Base-by-base conservation (phyloP, 1,140 invertebrate genomes). In the Fopius arisanus region DNA sequence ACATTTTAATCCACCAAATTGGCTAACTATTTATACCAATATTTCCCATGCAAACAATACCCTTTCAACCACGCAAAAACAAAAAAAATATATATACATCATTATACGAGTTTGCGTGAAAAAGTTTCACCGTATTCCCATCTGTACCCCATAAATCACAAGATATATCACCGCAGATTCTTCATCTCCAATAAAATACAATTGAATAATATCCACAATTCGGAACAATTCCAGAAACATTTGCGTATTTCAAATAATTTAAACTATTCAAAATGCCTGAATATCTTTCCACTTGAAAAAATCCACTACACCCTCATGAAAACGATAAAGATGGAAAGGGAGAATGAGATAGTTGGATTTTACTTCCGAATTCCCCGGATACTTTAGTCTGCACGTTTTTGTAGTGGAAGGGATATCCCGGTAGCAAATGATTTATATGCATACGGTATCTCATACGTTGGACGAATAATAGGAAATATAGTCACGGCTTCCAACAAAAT, bases 311-410 rank as follows among this genome's bases (percentile, higher is more conserved):
- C 21, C 23, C 14, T 26, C 54, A 26, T 59, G 33, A 23, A 51
- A 62, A 23, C 54, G 28, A 54, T 12, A 54, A 43, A 59, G 54
- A 59, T 12, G 23, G 54, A 59, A 31, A 10, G 16, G 28, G 26
- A 66, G n/a, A 48, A 43, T 29, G 62, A 40, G 66, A 74, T 73
- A 73, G 54, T 33, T 71, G 67, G 41, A 77, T 70, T 78, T 82
- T 78, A 81, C 82, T 86, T 84, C 80, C 83, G 82, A 86, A 84
- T 84, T 83, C 81, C 78, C 75, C 69, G 76, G 80, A 83, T 84
- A 82, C 82, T 84, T 84, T 80, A 74, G 76, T 76, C 19, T 59
- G 67, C 69, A 67, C 76, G 78, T 81, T 79, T 74, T 73, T 66
- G 71, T 28, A 26, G 23, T 26, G 43, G 12, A 28, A 59, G 54